Percentiles rank a stretch among this genome's conserved stretches.
phyloP scores from a whole-genome alignment of 2,797 vertebrate species.

The Dicrostonyx torquatus region DNA sequence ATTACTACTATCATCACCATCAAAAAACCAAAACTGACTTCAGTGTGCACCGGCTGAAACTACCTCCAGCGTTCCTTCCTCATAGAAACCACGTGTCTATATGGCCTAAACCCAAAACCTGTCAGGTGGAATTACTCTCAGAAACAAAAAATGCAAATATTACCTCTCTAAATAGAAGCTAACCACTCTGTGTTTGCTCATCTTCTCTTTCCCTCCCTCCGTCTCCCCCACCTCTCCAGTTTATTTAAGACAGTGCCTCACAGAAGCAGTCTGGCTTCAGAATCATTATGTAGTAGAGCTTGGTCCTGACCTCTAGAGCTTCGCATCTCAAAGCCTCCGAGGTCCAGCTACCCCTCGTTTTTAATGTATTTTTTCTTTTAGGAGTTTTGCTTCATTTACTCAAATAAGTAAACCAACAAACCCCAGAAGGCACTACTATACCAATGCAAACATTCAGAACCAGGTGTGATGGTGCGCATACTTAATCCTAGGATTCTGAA shows the following conservation, averaged over 20 bases:
- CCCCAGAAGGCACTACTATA: not conserved
- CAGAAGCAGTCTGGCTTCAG: not conserved
- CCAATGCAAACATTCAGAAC: not conserved
- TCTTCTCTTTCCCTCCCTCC: not conserved
- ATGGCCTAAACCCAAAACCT: not conserved
- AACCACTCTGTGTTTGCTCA: not conserved
- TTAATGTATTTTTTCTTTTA: not conserved
- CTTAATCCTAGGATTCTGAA: not conserved
- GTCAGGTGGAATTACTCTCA: not conserved
- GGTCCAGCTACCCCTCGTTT: not conserved
- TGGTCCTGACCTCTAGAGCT: not conserved
- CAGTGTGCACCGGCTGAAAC: not conserved
- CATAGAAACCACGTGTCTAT: not conserved
- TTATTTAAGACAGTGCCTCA: not conserved
- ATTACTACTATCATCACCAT: not conserved
- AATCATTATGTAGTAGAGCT: not conserved
- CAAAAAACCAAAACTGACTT: slow-evolving; percentile 29
- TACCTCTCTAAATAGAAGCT: not conserved
- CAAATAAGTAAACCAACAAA: not conserved
- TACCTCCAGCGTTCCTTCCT: not conserved
- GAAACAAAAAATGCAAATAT: not conserved
- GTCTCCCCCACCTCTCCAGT: not conserved
- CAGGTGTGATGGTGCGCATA: not conserved
- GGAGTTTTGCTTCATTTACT: slow-evolving; percentile 34
- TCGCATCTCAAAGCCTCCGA: not conserved